Conservation (phyloP, 2,797 vertebrate genomes). For the Sylvia borin region DNA sequence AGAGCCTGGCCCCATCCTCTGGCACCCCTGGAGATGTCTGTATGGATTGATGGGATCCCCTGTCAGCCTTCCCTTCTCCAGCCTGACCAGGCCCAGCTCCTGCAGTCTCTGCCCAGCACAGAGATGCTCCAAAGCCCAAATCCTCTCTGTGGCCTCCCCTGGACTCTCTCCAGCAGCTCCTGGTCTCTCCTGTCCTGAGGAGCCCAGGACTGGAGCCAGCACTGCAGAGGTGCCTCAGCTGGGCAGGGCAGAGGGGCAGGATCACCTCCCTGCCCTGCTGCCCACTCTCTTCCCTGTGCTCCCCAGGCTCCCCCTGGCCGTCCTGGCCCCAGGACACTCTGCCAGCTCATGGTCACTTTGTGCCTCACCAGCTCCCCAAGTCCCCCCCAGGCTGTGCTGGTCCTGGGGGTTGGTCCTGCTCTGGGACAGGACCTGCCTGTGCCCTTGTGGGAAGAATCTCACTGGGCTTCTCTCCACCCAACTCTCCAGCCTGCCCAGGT, state of each 20-base stretch:
- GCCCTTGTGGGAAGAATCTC: not conserved
- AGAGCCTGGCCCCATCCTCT: not conserved
- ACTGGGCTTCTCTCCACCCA: not conserved
- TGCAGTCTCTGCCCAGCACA: too few species aligned
- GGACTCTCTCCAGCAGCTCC: too few species aligned
- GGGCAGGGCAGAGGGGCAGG: too few species aligned
- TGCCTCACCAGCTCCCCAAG: not conserved
- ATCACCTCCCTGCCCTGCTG: too few species aligned
- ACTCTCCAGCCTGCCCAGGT: too few species aligned
- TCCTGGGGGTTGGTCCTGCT: not conserved
- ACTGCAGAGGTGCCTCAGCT: too few species aligned
- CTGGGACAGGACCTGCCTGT: not conserved
- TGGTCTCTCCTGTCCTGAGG: too few species aligned
- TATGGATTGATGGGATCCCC: not conserved
- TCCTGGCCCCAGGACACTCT: not conserved
- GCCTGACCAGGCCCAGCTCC: not conserved
- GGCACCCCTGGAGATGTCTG: not conserved
- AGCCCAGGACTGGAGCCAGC: too few species aligned
- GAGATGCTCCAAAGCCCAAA: too few species aligned
- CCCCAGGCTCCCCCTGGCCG: not conserved
- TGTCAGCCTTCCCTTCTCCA: not conserved
- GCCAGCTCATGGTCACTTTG: rapidly evolving
- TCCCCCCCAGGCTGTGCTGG: too few species aligned
- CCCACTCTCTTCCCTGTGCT: too few species aligned
- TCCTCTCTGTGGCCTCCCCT: too few species aligned